A percentile compares a stretch with the other conserved stretches of the same genome.
These are phyloP conservation scores for Phytoseiulus persimilis DNA, from an alignment of 2,888 invertebrate genomes.

Conservation along the genomic window DNA sequence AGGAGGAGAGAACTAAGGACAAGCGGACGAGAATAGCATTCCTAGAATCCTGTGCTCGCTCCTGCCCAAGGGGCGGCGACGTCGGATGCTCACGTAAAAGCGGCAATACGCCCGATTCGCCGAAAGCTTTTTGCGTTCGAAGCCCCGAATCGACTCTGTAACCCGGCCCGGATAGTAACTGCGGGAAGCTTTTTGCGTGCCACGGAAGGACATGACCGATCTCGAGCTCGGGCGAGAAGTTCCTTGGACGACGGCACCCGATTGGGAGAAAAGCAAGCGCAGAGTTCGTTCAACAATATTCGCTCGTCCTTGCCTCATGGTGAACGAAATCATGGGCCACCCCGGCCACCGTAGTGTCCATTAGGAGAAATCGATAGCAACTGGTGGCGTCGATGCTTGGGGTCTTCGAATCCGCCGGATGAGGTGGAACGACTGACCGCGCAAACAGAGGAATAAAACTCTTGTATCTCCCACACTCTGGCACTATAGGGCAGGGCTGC, in stretches of 20 bases:
- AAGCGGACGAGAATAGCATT: slow-evolving; percentile 19
- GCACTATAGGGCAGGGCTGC: too few relatives aligned
- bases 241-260: not conserved
- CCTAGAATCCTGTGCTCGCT: slow-evolving; percentile 9
- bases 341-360: not conserved
- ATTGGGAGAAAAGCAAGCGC: not conserved
- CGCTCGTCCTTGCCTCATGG: not conserved
- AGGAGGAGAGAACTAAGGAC: slow-evolving; percentile 16
- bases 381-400: not conserved
- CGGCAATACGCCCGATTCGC: not conserved
- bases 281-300: not conserved
- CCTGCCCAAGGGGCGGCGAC: not conserved
- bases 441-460: too few relatives aligned
- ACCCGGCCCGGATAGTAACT: too few relatives aligned
- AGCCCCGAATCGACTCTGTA: not conserved
- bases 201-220: too few relatives aligned
- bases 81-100: not conserved
- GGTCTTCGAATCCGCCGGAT: not conserved
- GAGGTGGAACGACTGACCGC: too few relatives aligned
- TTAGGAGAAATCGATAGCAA: not conserved
- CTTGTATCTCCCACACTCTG: too few relatives aligned
- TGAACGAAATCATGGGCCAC: not conserved
- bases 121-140: not conserved
- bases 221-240: too few relatives aligned
- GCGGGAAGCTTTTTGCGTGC: too few relatives aligned